Evolutionary conservation across 2,888 invertebrate genomes (phyloP), one percentile per base, ranked within the genome.

Genomic region (Idaea straminata): DNA sequence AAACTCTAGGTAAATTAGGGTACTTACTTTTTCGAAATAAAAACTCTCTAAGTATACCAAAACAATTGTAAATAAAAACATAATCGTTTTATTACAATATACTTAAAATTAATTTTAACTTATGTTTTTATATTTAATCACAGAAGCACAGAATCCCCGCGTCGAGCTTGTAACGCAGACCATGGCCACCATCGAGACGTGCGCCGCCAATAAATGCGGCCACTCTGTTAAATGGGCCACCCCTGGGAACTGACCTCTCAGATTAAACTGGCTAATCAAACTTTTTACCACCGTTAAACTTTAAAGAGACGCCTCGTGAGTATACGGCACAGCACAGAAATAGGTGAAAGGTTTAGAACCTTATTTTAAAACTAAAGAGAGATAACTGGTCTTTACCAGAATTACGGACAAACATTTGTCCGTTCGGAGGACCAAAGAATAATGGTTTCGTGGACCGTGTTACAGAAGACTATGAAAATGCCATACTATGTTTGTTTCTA

Each of bases 171-270:
- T 61, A 62, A 0, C 72, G 77, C 68, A 61, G 25, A n/a, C 60
- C 64, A 25, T 59, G 15, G 7, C 61, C 36, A 69, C 63, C 25
- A 38, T 61, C n/a, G 71, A 78, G 78, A 87, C 86, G 87, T 87
- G 87, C 82, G 79, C 78, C 67, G 87, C 79, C 86, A 84, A 82
- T 86, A 84, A 87, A 88, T 86, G 84, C 79, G 83, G 83, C 81
- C 83, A 85, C 88, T 86, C 83, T 73, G 82, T 83, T 85, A 86
- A 87, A 87, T 82, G 81, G 80, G 75, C 77, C 79, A 66, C 81
- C 81, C 74, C 76, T 69, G 77, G 78, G 78, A 25, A 72, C 79
- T 79, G 81, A 79, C 82, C 81, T 76, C 82, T 73, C 76, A 70
- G 82, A 82, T 84, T 84, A 84, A 82, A 82, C 81, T 75, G 78